Percentiles rank a stretch among this genome's conserved stretches.
Evolutionary conservation across 2,113 vertebrate species (phyloP).

Genomic region (Taxidea taxus): DNA sequence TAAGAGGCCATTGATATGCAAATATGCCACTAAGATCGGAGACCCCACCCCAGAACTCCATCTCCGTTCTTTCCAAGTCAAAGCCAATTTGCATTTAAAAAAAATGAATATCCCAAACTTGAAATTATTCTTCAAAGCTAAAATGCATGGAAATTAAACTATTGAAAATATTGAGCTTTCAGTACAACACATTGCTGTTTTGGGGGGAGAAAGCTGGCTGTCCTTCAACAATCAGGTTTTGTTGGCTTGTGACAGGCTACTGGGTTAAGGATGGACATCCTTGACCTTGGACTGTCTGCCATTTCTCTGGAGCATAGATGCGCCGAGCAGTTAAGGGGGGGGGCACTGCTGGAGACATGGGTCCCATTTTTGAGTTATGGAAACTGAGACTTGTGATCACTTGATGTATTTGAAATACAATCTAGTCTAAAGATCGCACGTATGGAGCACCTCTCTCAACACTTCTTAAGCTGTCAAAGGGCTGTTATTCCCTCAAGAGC

Average conservation of each 20-base stretch:
- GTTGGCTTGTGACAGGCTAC: neutral
- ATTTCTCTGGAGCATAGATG: neutral
- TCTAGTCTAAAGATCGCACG: neutral
- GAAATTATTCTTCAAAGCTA: constrained; percentile 61
- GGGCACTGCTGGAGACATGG: neutral
- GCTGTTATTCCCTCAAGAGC: neutral
- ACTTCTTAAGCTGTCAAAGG: neutral
- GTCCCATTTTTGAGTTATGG: neutral
- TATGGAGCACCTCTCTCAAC: neutral
- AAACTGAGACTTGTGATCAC: neutral
- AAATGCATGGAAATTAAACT: constrained; percentile 67
- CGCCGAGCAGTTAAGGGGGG: neutral
- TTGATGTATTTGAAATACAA: neutral
- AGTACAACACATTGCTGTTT: neutral
- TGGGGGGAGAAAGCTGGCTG: neutral
- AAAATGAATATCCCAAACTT: constrained; percentile 52
- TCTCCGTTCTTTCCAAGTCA: constrained; percentile 49
- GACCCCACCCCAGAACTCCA: constrained; percentile 57
- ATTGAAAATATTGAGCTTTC: constrained; percentile 45
- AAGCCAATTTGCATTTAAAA: constrained; percentile 66
- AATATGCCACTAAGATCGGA: constrained; percentile 56
- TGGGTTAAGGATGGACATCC: neutral
- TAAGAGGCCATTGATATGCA: constrained; percentile 69
- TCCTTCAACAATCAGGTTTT: neutral
- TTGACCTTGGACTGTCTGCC: neutral